Base-by-base conservation (phyloP, 2,888 invertebrate species). In the Stratiomys singularior region DNA sequence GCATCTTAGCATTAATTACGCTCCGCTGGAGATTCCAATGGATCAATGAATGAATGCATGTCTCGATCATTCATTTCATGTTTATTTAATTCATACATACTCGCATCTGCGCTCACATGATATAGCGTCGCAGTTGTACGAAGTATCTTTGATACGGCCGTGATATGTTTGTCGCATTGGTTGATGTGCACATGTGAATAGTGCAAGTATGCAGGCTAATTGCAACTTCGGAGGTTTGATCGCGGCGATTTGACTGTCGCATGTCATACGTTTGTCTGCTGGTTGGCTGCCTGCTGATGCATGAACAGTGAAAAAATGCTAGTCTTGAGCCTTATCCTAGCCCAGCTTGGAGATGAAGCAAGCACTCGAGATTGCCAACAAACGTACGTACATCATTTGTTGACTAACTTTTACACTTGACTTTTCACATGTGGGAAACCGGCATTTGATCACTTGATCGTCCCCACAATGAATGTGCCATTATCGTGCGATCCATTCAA, bases 1-100 rank as follows among this genome's bases (percentile, higher is more conserved):
- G 82, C 83, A 83, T 83, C 84, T 84, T 84, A 83, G 83, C 84
- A 83, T 86, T 87, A 86, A 86, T 86, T 87, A 86, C 85, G 74
- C 77, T 82, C 82, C 83, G 76, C 60, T 77, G 79, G 79, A 76
- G 72, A 76, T 79, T 77, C 64, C 76, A 27, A 74, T 60, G 74
- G 60, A 74, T 74, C 60, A 74, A 58, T 44, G 37, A 58, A 63
- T 64, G 47, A 74, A 74, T 58, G 44, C 60, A 37, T 74, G 74
- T 37, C 74, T 74, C 74, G 74, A 74, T 37, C 60, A 60, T 72
- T 52, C 46, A 44, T 67, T 46, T 67, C 27, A 67, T 23, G 71
- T 25, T 25, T 47, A 52, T 71, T 30, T n/a, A 64, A 64, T 30
- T 64, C 64, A 30, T 30, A 23, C 21, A 60, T 52, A 18, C 15